Conservation (phyloP, 2,797 vertebrate genomes). For the Neosalanx taihuensis region DNA sequence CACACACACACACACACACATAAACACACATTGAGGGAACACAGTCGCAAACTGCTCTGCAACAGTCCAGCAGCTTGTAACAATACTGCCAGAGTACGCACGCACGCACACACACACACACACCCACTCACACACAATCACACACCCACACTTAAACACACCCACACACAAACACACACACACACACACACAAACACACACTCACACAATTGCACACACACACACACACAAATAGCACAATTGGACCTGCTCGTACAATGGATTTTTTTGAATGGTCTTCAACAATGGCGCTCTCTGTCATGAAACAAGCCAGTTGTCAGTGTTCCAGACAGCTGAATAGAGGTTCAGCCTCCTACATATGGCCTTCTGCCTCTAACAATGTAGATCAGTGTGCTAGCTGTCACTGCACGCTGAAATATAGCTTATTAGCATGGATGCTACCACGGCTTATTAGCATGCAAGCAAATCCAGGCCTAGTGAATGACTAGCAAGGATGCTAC, state of each 20-base stretch:
- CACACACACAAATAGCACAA: constrained; percentile 45
- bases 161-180: not conserved
- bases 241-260: constrained; percentile 63
- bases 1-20: constrained; percentile 1
- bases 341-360: constrained; percentile 61
- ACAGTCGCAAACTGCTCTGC: not conserved
- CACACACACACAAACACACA: not conserved
- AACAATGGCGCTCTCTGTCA: constrained; percentile 68
- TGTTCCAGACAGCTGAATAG: constrained; percentile 63
- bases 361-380: constrained; percentile 52
- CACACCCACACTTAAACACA: not conserved
- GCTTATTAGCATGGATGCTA: constrained; percentile 6
- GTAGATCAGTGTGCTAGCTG: constrained; percentile 50
- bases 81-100: constrained; percentile 12
- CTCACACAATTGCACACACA: no score
- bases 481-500: not conserved
- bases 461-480: constrained; percentile 28
- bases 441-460: constrained; percentile 39
- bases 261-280: constrained; percentile 63
- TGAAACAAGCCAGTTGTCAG: constrained; percentile 64
- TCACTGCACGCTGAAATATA: constrained; percentile 43
- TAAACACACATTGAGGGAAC: not conserved
- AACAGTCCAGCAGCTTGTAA: no score
- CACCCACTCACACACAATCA: not conserved
- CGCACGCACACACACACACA: not conserved